phyloP scores from a whole-genome alignment of 2,797 vertebrate species.

The Melanotaenia parkinsoni region DNA sequence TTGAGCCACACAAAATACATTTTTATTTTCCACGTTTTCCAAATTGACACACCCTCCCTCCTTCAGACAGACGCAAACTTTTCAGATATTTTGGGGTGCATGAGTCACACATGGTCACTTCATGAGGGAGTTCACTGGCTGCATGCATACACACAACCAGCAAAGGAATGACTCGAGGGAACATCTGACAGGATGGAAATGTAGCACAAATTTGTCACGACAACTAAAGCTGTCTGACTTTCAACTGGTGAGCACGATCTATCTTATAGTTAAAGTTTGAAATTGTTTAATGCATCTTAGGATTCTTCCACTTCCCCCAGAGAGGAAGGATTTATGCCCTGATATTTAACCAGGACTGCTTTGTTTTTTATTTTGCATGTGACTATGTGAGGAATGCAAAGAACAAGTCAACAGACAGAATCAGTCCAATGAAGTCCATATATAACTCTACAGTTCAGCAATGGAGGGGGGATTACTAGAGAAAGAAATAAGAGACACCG shows the following conservation, averaged over 20 bases:
- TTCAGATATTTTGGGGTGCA: neutral
- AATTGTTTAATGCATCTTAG: neutral
- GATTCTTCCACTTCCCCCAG: neutral
- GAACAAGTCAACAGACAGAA: constrained; percentile 12
- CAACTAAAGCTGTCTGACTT: constrained; percentile 4
- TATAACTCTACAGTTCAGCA: constrained; percentile 1
- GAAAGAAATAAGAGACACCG: constrained; percentile 43
- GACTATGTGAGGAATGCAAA: constrained; percentile 37
- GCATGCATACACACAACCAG: constrained; percentile 29
- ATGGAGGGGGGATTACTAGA: constrained; percentile 32
- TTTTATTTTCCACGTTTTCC: constrained; percentile 7
- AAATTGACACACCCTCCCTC: constrained; percentile 12
- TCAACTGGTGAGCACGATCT: neutral
- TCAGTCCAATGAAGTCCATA: constrained; percentile 14
- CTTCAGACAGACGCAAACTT: neutral
- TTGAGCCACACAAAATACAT: constrained; percentile 8
- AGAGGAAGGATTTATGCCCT: neutral
- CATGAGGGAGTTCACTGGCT: constrained; percentile 43
- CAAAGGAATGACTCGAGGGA: constrained; percentile 36
- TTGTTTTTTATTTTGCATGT: constrained; percentile 13
- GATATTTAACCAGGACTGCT: neutral
- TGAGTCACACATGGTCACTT: constrained; percentile 56
- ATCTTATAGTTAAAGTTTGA: neutral
- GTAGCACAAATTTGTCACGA: constrained; percentile 24
- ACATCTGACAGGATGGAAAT: constrained; percentile 16